Evolutionary conservation across 2,113 vertebrate species (phyloP).

Genomic region (Xenopus borealis): DNA sequence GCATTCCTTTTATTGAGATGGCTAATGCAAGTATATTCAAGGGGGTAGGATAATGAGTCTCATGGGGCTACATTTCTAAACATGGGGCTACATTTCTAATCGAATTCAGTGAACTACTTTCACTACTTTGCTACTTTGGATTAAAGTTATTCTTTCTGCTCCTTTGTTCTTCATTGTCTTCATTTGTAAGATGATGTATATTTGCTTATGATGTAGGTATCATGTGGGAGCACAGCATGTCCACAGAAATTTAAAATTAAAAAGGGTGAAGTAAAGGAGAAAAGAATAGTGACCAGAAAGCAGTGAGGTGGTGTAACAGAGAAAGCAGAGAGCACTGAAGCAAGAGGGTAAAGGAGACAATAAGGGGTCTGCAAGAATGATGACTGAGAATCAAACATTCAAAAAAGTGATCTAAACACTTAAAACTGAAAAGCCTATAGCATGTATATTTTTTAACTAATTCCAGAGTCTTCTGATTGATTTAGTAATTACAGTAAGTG

Average conservation of each 20-base stretch:
- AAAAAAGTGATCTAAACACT: too few relatives aligned
- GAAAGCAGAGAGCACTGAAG: not conserved
- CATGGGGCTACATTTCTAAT: not conserved
- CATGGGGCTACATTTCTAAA: not conserved
- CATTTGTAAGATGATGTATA: not conserved
- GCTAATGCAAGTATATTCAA: not conserved
- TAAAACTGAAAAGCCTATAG: not conserved
- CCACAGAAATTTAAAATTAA: not conserved
- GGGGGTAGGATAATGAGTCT: not conserved
- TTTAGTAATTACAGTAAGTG: conserved; percentile 25
- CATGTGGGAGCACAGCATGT: not conserved
- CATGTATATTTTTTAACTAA: conserved; percentile 1
- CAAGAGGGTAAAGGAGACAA: not conserved
- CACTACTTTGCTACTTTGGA: not conserved
- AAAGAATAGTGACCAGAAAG: not conserved
- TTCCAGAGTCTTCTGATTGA: conserved; percentile 5
- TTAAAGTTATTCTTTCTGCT: not conserved
- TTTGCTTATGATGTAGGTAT: not conserved
- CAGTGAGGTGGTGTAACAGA: not conserved
- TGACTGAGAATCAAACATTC: too few relatives aligned
- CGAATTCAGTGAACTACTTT: not conserved
- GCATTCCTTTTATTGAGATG: conserved; percentile 4
- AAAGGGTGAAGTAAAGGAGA: not conserved
- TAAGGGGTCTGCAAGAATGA: not conserved
- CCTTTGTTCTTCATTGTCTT: not conserved